These are phyloP conservation scores for Keiferia lycopersicella DNA, from an alignment of 2,888 invertebrate genomes.

Conservation along the genomic window DNA sequence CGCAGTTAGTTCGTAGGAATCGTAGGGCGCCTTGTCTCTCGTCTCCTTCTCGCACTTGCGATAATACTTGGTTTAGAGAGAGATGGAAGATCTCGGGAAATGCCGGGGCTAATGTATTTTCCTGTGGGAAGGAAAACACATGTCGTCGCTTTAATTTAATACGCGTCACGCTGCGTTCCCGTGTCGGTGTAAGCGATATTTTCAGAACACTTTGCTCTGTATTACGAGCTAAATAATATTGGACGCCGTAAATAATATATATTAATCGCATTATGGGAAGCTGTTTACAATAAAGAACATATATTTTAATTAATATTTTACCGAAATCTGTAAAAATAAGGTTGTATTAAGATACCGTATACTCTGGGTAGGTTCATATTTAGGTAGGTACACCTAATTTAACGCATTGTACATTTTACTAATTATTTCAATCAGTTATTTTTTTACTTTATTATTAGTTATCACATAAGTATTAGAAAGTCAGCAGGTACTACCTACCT, in stretches of 20 bases:
- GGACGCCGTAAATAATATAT: conserved; percentile 10
- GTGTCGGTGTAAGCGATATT: conserved; percentile 52
- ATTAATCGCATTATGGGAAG: not conserved
- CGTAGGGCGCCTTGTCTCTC: conserved; percentile 64
- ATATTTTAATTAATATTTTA: not conserved
- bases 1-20: conserved; percentile 74
- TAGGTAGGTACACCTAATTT: too few relatives aligned
- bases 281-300: not conserved
- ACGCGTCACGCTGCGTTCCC: conserved; percentile 75
- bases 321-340: not conserved
- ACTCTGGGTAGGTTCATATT: too few relatives aligned
- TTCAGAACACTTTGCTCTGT: conserved; percentile 26
- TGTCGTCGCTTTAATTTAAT: conserved; percentile 81
- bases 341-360: too few relatives aligned
- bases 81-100: conserved; percentile 63
- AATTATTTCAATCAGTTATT: too few relatives aligned
- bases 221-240: conserved; percentile 10
- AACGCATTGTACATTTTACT: too few relatives aligned
- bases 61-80: conserved; percentile 43
- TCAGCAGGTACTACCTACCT: too few relatives aligned
- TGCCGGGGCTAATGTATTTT: conserved; percentile 79
- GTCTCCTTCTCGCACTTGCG: conserved; percentile 47
- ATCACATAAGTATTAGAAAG: too few relatives aligned
- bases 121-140: conserved; percentile 81
- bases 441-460: too few relatives aligned